Percentiles rank a stretch among this genome's conserved stretches.
Conservation (phyloP, 35 echinoderm and acorn worm species). For the Anneissia japonica region DNA sequence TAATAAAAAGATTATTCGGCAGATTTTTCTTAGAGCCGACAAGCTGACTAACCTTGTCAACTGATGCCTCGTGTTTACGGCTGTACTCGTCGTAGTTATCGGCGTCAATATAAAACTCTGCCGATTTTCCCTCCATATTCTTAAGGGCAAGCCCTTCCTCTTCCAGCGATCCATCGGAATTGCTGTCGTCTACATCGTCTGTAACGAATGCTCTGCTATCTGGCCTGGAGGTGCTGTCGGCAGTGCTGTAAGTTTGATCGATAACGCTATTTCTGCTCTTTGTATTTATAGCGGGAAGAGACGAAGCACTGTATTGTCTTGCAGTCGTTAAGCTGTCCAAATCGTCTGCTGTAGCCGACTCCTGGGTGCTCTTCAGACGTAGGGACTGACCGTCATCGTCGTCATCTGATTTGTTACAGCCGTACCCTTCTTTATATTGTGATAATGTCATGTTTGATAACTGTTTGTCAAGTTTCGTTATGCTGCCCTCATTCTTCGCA, state of each 20-base stretch:
- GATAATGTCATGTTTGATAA: neutral
- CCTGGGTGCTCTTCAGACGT: neutral
- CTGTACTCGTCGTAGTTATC: conserved; percentile 42
- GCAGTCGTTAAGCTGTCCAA: neutral
- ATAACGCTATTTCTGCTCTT: neutral
- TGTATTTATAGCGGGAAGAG: neutral
- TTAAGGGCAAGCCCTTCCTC: neutral
- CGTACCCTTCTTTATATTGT: neutral
- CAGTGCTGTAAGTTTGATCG: neutral
- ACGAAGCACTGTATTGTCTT: neutral
- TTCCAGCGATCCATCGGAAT: neutral
- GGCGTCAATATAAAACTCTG: conserved; percentile 11
- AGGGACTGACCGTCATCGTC: neutral
- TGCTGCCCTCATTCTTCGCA: neutral
- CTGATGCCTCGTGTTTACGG: conserved; percentile 81
- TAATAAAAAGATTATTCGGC: too few relatives aligned
- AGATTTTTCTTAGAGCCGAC: too few relatives aligned
- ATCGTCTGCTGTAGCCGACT: neutral
- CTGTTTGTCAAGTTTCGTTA: neutral
- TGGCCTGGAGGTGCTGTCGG: neutral
- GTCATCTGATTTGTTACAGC: neutral
- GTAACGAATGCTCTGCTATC: neutral
- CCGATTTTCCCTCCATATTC: neutral
- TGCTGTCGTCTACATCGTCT: neutral
- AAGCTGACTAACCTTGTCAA: conserved; percentile 65